Percentiles rank a stretch among this genome's conserved stretches.
Conservation (phyloP, 2,888 invertebrate species). For the Perizoma affinitatum region DNA sequence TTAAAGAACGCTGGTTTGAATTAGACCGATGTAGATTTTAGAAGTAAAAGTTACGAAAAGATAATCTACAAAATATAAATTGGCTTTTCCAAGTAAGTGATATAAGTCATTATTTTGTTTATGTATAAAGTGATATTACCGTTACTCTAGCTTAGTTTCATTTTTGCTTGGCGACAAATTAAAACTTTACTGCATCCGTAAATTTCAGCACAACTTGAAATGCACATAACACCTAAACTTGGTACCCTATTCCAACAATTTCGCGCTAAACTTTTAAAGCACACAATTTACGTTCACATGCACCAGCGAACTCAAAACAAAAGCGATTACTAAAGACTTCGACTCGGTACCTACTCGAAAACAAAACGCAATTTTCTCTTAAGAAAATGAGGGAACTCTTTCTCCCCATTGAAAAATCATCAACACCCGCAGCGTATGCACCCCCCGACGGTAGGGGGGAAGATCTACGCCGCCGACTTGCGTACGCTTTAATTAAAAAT, state of each 20-base stretch:
- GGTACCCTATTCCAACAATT: slow-evolving; percentile 61
- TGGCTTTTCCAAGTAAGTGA: no score
- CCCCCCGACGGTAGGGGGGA: slow-evolving; percentile 59
- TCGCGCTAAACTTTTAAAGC: slow-evolving; percentile 73
- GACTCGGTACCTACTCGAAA: slow-evolving; percentile 76
- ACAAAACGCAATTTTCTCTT: slow-evolving; percentile 85
- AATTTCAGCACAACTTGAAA: slow-evolving; percentile 38
- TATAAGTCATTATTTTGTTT: no score
- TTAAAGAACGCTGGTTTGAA: no score
- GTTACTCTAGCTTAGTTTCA: no score
- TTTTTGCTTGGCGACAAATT: background rate
- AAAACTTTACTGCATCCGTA: slow-evolving; percentile 20
- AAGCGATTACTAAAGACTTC: slow-evolving; percentile 84
- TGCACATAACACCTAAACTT: slow-evolving; percentile 56
- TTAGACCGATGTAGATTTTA: no score
- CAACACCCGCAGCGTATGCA: slow-evolving; percentile 83
- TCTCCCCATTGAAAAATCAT: slow-evolving; percentile 85
- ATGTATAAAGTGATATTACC: no score
- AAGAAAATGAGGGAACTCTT: slow-evolving; percentile 85
- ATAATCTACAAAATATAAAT: no score
- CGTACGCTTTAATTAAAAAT: slow-evolving; percentile 85
- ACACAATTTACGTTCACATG: slow-evolving; percentile 81
- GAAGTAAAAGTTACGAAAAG: no score
- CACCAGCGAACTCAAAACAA: slow-evolving; percentile 76
- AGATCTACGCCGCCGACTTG: slow-evolving; percentile 83